Conservation (phyloP, 1,140 invertebrate species). For the Camponotus vicinus region DNA sequence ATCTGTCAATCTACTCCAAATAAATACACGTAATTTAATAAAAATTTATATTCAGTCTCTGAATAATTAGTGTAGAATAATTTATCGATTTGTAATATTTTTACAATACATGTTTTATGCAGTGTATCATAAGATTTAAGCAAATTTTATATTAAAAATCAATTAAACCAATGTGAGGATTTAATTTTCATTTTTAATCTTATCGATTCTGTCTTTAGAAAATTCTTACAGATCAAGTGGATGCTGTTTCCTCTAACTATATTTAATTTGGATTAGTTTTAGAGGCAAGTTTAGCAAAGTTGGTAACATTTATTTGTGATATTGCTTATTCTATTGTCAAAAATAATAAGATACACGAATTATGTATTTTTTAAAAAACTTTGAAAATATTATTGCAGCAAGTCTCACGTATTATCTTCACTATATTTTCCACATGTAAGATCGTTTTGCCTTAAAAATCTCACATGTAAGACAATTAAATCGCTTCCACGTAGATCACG, state of each 20-base stretch:
- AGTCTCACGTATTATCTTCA: neutral
- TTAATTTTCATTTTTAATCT: neutral
- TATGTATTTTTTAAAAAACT: neutral
- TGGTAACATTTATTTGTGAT: neutral
- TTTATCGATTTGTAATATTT: conserved; percentile 60
- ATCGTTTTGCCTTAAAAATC: neutral
- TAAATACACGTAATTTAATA: conserved; percentile 48
- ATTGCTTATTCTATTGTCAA: neutral
- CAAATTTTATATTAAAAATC: neutral
- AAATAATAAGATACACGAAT: neutral
- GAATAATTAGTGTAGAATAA: conserved; percentile 65
- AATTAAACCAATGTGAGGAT: neutral
- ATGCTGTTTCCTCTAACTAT: neutral
- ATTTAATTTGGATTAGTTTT: neutral
- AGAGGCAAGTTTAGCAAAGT: neutral
- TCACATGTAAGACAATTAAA: neutral
- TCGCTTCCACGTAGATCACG: neutral
- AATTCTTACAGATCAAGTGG: neutral
- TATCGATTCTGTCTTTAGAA: neutral
- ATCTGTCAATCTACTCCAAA: conserved; percentile 41
- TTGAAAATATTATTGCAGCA: neutral
- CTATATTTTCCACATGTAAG: neutral
- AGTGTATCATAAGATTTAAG: neutral
- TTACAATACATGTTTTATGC: neutral
- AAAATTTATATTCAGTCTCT: conserved; percentile 64